Evolutionary conservation across 2,888 invertebrate species (phyloP).

Genomic region (Amphipoea lucens): DNA sequence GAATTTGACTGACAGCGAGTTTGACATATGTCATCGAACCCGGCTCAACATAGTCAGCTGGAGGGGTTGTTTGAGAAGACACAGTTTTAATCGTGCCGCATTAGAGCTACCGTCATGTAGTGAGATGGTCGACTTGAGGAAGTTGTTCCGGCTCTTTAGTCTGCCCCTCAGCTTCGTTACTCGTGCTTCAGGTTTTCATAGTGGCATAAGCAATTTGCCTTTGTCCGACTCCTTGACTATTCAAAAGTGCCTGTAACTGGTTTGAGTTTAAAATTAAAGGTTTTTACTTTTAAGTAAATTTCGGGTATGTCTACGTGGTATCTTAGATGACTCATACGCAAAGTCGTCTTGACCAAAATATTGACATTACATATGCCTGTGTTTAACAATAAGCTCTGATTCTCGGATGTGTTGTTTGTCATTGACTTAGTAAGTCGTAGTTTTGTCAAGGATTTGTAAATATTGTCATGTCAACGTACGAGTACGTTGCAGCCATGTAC

Average conservation of each 20-base stretch:
- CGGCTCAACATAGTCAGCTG: no score
- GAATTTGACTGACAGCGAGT: no score
- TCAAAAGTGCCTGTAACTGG: background rate
- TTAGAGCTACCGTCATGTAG: background rate
- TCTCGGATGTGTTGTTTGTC: slow-evolving; percentile 36
- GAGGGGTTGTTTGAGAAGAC: no score
- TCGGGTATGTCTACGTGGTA: background rate
- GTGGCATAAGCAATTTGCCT: no score
- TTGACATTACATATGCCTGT: slow-evolving; percentile 35
- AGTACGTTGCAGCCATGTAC: no score
- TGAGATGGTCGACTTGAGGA: background rate
- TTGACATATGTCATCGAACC: no score
- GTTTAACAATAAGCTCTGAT: slow-evolving; percentile 17
- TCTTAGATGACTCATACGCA: background rate
- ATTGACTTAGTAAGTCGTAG: slow-evolving; percentile 35
- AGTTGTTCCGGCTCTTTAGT: background rate
- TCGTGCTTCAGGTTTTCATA: no score
- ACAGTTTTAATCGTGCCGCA: background rate
- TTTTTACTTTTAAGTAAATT: background rate
- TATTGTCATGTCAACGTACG: slow-evolving; percentile 18
- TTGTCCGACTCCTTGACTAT: no score
- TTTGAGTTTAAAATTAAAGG: background rate
- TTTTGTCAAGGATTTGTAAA: slow-evolving; percentile 44
- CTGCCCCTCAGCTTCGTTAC: background rate
- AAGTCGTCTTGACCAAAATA: slow-evolving; percentile 25